Base-by-base conservation (phyloP, 2,888 invertebrate species). In the Aspidiotus rigidus region DNA sequence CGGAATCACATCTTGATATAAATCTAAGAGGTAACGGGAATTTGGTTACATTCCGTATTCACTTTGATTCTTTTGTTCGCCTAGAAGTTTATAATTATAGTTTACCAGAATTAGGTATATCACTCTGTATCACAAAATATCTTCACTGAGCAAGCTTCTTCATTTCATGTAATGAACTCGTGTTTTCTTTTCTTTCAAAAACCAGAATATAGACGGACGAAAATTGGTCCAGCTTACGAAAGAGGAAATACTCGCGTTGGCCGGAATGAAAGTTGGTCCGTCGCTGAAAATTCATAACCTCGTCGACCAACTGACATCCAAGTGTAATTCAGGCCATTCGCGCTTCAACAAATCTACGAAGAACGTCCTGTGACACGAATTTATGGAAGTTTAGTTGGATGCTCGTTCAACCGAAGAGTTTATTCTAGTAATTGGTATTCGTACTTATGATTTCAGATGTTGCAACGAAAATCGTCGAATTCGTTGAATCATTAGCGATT, bases 211-310 rank as follows among this genome's bases (percentile, higher is more conserved):
- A 72, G 89, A 89, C 74, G 95, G 96, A 1, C 85, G 87, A 71
- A 84, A 84, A 76, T 81, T 96, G 76, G 80, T 95, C 71, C 84
- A 85, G 73, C 80, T 96, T 71, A 87, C 87, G 63, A 93, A 94
- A 80, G 93, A 94, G 77, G 89, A 94, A 80, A 90, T 96, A 72
- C 86, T 94, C 74, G 89, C 88, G 75, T 81, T 93, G 72, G 86
- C 93, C 39, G 89, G 91, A 74, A 93, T 91, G 84, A 95, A 94
- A 83, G 93, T 96, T 71, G 95, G 95, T 1, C 95, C 95, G 8
- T 93, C 94, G 16, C 79, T 96, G 71, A 95, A 95, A 82, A 93
- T 96, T 75, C 90, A 85, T 77, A 93, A 95, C 81, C 84, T 96
- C 73, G 90, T 96, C 76, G 90, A 69, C 55, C 71, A 72, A 15